These are phyloP conservation scores for Leucophenga maculata DNA, from an alignment of 2,888 invertebrate species.

Conservation along the genomic window DNA sequence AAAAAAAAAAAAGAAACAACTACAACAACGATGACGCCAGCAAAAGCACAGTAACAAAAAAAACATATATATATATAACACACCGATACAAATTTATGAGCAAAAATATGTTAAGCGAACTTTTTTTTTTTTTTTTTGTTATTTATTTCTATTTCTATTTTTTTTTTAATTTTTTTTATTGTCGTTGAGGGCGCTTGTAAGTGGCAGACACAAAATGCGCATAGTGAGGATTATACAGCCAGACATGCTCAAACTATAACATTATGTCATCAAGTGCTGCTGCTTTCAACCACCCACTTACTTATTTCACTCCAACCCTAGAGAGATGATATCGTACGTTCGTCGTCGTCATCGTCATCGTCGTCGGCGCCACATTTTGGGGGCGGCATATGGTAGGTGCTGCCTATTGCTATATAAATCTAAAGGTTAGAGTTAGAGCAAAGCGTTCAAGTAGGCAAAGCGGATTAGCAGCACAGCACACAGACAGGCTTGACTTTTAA, in stretches of 20 bases:
- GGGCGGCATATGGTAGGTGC: too few relatives aligned
- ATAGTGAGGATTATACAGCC: neutral
- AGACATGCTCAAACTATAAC: slow-evolving; percentile 10
- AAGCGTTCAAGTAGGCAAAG: slow-evolving; percentile 40
- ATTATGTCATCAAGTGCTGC: slow-evolving; percentile 16
- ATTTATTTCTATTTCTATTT: too few relatives aligned
- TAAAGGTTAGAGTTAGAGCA: slow-evolving; percentile 16
- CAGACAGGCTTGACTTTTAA: slow-evolving; percentile 5
- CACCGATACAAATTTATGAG: slow-evolving; percentile 13
- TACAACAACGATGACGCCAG: neutral
- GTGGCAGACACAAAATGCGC: neutral
- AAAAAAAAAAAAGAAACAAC: slow-evolving; percentile 16
- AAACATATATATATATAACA: neutral
- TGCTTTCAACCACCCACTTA: neutral
- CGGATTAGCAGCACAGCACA: slow-evolving; percentile 51
- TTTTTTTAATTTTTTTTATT: too few relatives aligned
- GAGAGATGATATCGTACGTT: too few relatives aligned
- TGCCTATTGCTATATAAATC: too few relatives aligned
- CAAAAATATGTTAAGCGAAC: neutral
- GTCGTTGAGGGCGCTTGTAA: neutral
- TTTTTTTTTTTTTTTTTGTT: too few relatives aligned
- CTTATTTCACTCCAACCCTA: too few relatives aligned
- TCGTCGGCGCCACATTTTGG: too few relatives aligned
- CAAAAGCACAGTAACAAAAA: neutral
- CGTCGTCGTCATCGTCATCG: too few relatives aligned